A percentile compares a stretch with the other conserved stretches of the same genome.
Conservation (phyloP, 2,888 invertebrate genomes). For the Meghimatium bilineatum region DNA sequence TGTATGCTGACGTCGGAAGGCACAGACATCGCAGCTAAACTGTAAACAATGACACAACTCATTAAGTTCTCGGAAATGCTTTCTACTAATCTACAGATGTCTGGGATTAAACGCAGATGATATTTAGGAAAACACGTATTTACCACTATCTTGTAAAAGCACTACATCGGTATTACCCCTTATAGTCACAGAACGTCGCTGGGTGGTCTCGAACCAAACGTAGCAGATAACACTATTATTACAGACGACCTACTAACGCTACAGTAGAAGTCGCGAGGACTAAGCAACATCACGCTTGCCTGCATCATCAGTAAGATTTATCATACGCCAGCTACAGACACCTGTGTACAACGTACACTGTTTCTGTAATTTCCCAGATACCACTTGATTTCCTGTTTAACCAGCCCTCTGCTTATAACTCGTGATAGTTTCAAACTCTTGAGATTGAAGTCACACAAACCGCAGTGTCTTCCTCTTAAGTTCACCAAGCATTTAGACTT, state of each 20-base stretch:
- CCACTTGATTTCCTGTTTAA: conserved; percentile 15
- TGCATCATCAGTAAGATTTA: neutral
- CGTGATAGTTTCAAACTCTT: conserved; percentile 7
- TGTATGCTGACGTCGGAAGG: too few relatives aligned
- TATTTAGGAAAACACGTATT: too few relatives aligned
- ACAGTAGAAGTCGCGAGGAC: neutral
- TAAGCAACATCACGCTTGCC: neutral
- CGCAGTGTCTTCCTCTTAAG: neutral
- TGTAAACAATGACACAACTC: too few relatives aligned
- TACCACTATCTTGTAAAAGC: too few relatives aligned
- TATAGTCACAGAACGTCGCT: too few relatives aligned
- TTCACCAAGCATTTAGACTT: conserved; percentile 15
- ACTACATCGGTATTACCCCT: too few relatives aligned
- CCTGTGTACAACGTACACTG: neutral
- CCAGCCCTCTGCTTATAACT: neutral
- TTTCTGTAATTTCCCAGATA: conserved; percentile 1
- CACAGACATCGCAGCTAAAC: too few relatives aligned
- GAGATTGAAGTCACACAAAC: neutral
- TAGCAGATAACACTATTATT: neutral
- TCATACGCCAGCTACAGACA: neutral
- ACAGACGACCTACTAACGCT: neutral
- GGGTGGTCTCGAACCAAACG: neutral
- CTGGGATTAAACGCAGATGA: too few relatives aligned
- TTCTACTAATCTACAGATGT: too few relatives aligned
- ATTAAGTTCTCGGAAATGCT: too few relatives aligned